These are phyloP conservation scores for Melanaphis sacchari DNA, from an alignment of 1,140 invertebrate genomes.

Conservation along the genomic window DNA sequence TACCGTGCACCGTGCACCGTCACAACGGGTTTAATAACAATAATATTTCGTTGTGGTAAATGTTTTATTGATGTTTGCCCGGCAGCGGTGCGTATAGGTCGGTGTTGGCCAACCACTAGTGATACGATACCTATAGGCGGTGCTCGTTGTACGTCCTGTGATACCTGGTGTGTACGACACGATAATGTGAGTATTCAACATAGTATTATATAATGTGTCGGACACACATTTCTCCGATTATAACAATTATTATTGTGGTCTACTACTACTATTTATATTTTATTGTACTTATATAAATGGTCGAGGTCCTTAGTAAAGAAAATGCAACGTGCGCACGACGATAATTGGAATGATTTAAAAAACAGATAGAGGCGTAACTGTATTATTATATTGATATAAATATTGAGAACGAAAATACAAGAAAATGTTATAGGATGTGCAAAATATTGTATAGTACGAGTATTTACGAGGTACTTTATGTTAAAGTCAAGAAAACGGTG, in stretches of 20 bases:
- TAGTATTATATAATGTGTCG: not conserved
- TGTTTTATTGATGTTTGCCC: slow-evolving; percentile 26
- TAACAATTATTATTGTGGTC: not conserved
- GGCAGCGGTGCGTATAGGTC: not conserved
- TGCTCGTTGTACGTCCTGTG: not conserved
- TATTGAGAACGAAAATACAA: not conserved
- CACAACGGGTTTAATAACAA: not conserved
- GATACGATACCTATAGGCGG: not conserved
- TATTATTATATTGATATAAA: not conserved
- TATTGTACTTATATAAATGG: not conserved
- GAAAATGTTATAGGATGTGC: not conserved
- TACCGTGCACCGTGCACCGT: not conserved
- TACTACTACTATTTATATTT: not conserved
- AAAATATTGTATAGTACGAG: not conserved
- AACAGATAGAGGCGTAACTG: not conserved
- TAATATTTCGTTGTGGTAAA: slow-evolving; percentile 28
- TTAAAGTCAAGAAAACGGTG: not conserved
- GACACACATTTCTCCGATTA: not conserved
- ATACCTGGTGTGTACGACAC: not conserved
- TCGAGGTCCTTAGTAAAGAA: not conserved
- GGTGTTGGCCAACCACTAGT: not conserved
- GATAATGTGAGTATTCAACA: not conserved
- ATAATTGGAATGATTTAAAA: too few species aligned
- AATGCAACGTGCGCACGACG: too few species aligned
- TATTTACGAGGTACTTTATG: not conserved